Evolutionary conservation across 2,113 vertebrate species (phyloP).

Genomic region (Bostrychus sinensis): DNA sequence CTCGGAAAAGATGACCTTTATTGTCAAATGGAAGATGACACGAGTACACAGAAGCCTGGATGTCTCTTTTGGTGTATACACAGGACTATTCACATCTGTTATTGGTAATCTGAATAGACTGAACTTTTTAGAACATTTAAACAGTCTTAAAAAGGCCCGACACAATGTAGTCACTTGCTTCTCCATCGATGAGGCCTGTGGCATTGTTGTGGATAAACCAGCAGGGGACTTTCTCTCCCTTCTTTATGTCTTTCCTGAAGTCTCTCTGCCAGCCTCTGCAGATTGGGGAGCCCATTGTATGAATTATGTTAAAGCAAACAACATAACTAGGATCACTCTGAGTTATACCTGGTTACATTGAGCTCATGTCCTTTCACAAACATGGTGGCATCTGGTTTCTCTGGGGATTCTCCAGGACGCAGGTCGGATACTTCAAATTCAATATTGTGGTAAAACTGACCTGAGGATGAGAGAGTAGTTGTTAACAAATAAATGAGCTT

Average conservation of each 20-base stretch:
- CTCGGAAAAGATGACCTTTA: background rate
- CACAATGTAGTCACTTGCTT: constrained; percentile 85
- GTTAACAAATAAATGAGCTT: background rate
- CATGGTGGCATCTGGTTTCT: constrained; percentile 94
- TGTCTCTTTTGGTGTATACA: background rate
- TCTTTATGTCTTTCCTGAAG: constrained; percentile 77
- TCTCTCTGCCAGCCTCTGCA: constrained; percentile 93
- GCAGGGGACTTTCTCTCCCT: constrained; percentile 80
- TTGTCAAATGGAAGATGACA: background rate
- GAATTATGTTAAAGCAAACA: background rate
- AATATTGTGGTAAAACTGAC: constrained; percentile 91
- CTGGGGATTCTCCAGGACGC: constrained; percentile 81
- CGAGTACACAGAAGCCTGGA: no score
- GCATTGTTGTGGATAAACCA: constrained; percentile 91
- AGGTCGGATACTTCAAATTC: constrained; percentile 86
- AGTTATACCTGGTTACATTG: constrained; percentile 88
- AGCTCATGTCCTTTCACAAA: constrained; percentile 86
- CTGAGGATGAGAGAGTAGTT: constrained; percentile 72
- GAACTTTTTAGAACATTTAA: constrained; percentile 19
- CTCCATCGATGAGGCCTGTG: constrained; percentile 87
- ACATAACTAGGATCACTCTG: background rate
- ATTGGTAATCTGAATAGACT: background rate
- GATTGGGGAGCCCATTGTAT: constrained; percentile 17
- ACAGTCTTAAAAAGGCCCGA: constrained; percentile 64
- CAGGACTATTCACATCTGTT: no score